A percentile compares a stretch with the other conserved stretches of the same genome.
Evolutionary conservation across 2,113 vertebrate genomes (phyloP).

Genomic region (Neodontobutis hainanensis): DNA sequence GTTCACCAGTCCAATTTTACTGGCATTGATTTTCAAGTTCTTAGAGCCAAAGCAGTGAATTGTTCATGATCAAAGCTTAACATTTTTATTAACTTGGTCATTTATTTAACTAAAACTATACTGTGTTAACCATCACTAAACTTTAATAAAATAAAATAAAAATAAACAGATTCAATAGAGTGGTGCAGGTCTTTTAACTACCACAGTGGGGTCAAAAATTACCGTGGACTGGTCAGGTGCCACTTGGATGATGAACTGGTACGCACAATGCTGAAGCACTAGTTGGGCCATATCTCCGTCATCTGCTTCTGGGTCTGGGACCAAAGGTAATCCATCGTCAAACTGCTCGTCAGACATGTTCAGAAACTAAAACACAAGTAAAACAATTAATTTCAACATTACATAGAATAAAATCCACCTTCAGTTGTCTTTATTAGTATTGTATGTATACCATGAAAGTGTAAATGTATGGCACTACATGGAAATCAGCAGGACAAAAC

Average conservation of each 20-base stretch:
- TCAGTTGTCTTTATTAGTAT: too few species aligned
- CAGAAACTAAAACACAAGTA: slow-evolving; percentile 52
- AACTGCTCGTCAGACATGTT: slow-evolving; percentile 62
- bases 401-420: too few species aligned
- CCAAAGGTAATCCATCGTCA: slow-evolving; percentile 49
- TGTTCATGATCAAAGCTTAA: too few species aligned
- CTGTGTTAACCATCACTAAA: too few species aligned
- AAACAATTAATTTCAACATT: background rate
- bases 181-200: too few species aligned
- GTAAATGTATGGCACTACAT: too few species aligned
- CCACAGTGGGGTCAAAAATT: slow-evolving; percentile 14
- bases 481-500: too few species aligned
- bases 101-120: too few species aligned
- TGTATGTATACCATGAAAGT: too few species aligned
- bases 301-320: slow-evolving; percentile 33
- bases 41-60: background rate
- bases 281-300: slow-evolving; percentile 65
- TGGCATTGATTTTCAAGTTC: background rate
- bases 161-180: too few species aligned
- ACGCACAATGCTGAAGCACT: slow-evolving; percentile 74
- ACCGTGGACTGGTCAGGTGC: slow-evolving; percentile 70
- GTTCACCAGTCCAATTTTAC: background rate
- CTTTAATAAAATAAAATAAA: too few species aligned
- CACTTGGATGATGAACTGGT: slow-evolving; percentile 79
- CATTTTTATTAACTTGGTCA: too few species aligned